Evolutionary conservation across 2,797 vertebrate genomes (phyloP), one percentile per base, ranked within the genome.

Genomic region (Synanceia verrucosa): DNA sequence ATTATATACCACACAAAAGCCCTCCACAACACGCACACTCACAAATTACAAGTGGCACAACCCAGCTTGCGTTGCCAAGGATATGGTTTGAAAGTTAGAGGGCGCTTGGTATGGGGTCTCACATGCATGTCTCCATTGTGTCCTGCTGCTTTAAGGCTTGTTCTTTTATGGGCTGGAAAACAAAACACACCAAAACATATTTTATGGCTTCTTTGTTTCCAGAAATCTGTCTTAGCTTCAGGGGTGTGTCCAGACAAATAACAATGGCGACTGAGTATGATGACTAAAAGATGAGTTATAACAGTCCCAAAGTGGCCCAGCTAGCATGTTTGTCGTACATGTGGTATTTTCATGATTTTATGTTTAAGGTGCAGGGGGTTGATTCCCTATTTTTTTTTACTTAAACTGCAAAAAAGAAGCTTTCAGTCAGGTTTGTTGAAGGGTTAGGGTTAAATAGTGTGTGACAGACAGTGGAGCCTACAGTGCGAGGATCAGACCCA

Each of bases 151-250:
- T 87, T 53, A 73, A 65, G 41, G 41, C 66, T 28, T 63, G 9
- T 28, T 78, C 56, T 9, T 28, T 29, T 13, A 58, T 74, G 33
- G 44, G 59, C 55, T 81, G 83, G 78, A 76, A 86, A 88, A 84
- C 71, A 86, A 86, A 82, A 87, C 66, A 67, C 69, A 68, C 47
- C 33, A 67, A 70, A 76, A 79, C 62, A 59, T 34, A 61, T 71
- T 81, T 75, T 70, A 82, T 68, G 59, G 57, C 68, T 74, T 39
- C 78, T 90, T 86, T 85, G 79, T 79, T 87, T 89, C 59, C 63
- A 68, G 81, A 64, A 76, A 62, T 56, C 69, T 47, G 18, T 77
- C 43, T 62, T 33, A 58, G 67, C 70, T 65, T 37, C 16, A 58
- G 52, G 74, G 58, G 18, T 56, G 58, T 79, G 37, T 44, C 70